Base-by-base conservation (phyloP, 1,140 invertebrate species). In the Penaeus japonicus region DNA sequence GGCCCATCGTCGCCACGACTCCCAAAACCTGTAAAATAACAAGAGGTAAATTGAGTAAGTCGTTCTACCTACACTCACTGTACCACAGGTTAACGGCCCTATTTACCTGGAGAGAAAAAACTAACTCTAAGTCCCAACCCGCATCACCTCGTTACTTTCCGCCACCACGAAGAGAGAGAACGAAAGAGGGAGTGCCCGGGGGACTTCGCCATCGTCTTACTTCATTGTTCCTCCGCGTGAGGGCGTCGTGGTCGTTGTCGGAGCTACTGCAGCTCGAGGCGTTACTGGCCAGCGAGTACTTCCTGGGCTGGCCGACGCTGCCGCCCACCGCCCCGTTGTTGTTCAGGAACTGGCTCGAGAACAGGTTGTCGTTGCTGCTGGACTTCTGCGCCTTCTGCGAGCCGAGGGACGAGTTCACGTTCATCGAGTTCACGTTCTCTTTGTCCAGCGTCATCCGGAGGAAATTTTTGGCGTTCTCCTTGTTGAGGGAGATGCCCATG, bases 401-500 rank as follows among this genome's bases (percentile, higher is more conserved):
- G 24, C 55, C 57, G 39, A 47, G 47, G 70, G 70, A 15, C 24
- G 57, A 39, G 59, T 84, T 84, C 22, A 87, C 83, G 65, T 90
- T 89, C 20, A 90, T 84, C 22, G 84, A 85, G 82, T 89, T 89
- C 17, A 89, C 85, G 27, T 89, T 90, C 59, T 90, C 90, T 78
- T 85, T 90, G 55, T 90, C 90, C 18, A 90, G 65, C 4, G 89
- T 89, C 90, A 90, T 90, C 65, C 62, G 80, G 39, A 90, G 85
- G 55, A 90, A 90, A 47, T 90, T 89, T 70, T 87, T 89, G n/a
- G 90, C 90, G 59, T 88, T 89, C 35, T 90, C 90, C 84, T 89
- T 90, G 54, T 88, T 87, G 24, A 89, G 78, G 53, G 86, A 80
- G 30, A 89, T 73, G 27, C 59, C 80, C 10, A 88, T 87, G 39